Evolutionary conservation across 2,797 vertebrate species (phyloP).

Genomic region (Hydrolagus colliei): DNA sequence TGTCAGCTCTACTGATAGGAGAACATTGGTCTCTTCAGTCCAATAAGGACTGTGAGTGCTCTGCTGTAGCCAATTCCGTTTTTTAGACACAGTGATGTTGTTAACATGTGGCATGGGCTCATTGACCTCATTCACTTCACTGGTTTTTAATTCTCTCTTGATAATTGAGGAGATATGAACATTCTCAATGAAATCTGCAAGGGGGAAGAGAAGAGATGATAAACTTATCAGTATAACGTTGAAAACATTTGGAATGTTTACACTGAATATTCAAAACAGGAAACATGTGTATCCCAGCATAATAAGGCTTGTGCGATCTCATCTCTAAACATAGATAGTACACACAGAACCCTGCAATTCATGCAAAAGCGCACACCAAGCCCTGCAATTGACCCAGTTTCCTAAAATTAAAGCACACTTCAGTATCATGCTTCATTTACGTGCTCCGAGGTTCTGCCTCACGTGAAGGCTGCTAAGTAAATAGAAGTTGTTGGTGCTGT

Average conservation of each 20-base stretch:
- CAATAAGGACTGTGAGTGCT: slow-evolving; percentile 57
- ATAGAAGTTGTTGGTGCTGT: too few relatives aligned
- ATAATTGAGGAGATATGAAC: slow-evolving; percentile 62
- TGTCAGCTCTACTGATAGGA: slow-evolving; percentile 50
- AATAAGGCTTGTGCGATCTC: slow-evolving; percentile 32
- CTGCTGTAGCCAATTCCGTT: slow-evolving; percentile 93
- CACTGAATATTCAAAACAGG: slow-evolving; percentile 36
- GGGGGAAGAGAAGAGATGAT: slow-evolving; percentile 37
- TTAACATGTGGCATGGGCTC: slow-evolving; percentile 55
- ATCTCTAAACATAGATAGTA: neutral
- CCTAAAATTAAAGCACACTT: neutral
- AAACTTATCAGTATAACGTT: slow-evolving; percentile 27
- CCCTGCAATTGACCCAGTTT: neutral
- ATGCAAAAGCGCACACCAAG: neutral
- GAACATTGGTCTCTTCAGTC: slow-evolving; percentile 51
- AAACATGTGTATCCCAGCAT: slow-evolving; percentile 37
- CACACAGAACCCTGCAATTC: neutral
- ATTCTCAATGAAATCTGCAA: slow-evolving; percentile 76
- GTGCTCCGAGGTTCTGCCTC: too few relatives aligned
- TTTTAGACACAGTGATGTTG: slow-evolving; percentile 92
- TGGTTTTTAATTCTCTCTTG: slow-evolving; percentile 55
- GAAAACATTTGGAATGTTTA: slow-evolving; percentile 32
- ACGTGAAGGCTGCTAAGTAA: too few relatives aligned
- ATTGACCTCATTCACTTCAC: slow-evolving; percentile 46
- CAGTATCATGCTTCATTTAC: neutral